Evolutionary conservation across 2,888 invertebrate species (phyloP), one percentile per base, ranked within the genome.

Genomic region (Pogonocherus hispidulus): DNA sequence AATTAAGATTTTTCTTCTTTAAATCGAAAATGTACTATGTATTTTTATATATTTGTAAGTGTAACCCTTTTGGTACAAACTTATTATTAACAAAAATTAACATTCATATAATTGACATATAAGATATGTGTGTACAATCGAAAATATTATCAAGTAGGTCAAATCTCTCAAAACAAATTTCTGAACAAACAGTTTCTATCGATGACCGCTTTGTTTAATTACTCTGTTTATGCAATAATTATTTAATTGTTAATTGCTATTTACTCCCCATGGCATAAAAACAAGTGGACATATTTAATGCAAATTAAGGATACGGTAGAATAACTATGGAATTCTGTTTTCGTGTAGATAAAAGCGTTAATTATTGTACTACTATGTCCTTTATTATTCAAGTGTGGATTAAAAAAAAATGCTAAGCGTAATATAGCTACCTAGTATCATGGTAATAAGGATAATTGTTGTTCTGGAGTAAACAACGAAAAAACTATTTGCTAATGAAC

Each of bases 231-330:
- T 41, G 14, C 41, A 41, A 41, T 41, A 5, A 41, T 41, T 41
- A 41, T 41, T 41, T 41, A 41, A 41, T 5, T 41, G 41, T n/a
- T 41, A 41, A 41, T 41, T 41, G 41, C 41, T 41, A 41, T 41
- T 41, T 41, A 41, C 41, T n/a, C 14, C 41, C 41, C 14, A 41
- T 14, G 16, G 41, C 14, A 41, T 14, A 14, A 41, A 41, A 41
- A 41, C 41, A 41, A 41, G 14, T 16, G 16, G 41, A 41, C 41
- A 41, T 41, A 41, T 41, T 41, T 41, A 41, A 41, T 41, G 41
- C 14, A 41, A 41, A 41, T 41, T 41, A 41, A 37, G n/a, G 37
- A 37, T 37, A 37, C 37, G 37, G 11, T 37, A 37, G 37, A 37
- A 41, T 14, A 41, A 41, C 41, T 14, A 41, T 41, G 41, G n/a